Evolutionary conservation across 1,140 invertebrate species (phyloP).

Genomic region (Hetaerina americana): DNA sequence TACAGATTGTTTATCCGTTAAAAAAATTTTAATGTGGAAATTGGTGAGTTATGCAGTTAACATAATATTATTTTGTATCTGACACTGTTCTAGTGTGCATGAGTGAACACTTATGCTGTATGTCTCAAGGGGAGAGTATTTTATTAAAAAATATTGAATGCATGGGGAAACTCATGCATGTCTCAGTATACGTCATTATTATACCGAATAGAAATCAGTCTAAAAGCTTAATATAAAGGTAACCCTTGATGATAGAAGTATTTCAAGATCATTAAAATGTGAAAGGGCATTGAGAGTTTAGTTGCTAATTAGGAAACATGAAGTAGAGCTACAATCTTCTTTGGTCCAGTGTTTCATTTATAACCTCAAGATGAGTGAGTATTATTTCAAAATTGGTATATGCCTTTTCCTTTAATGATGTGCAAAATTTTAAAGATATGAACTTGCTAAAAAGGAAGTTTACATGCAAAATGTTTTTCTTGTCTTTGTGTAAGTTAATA

Average conservation of each 20-base stretch:
- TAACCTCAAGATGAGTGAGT: not conserved
- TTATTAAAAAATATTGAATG: not conserved
- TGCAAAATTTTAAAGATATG: conserved; percentile 3
- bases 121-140: not conserved
- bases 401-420: conserved; percentile 1
- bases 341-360: conserved; percentile 5
- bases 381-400: conserved; percentile 9
- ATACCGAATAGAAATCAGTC: conserved; percentile 5
- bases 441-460: not conserved
- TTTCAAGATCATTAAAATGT: not conserved
- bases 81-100: not conserved
- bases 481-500: conserved; percentile 13
- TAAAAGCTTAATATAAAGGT: conserved; percentile 7
- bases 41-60: too few relatives aligned
- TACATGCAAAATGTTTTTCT: conserved; percentile 10
- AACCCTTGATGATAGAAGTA: conserved; percentile 1
- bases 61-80: not conserved
- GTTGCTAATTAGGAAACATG: not conserved
- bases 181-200: conserved; percentile 12
- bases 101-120: not conserved
- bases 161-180: conserved; percentile 6
- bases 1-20: too few relatives aligned
- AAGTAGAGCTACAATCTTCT: not conserved
- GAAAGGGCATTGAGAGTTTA: not conserved
- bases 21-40: too few relatives aligned